These are phyloP conservation scores for Xiphophorus birchmanni DNA, from an alignment of 2,797 vertebrate genomes.

Conservation along the genomic window DNA sequence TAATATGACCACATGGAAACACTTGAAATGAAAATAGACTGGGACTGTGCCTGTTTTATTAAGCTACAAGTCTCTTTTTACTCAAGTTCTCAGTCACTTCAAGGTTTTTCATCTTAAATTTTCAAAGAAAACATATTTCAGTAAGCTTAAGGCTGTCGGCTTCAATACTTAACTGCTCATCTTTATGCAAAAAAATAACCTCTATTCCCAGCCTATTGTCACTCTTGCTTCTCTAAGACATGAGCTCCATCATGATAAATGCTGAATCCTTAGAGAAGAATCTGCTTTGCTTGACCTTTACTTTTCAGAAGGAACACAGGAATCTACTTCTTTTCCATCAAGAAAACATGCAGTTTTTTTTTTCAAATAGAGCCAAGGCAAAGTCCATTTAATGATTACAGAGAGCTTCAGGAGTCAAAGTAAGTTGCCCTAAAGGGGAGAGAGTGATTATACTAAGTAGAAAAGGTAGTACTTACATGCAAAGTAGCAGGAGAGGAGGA, in stretches of 20 bases:
- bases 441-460: constrained; percentile 35
- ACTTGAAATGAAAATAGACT: neutral
- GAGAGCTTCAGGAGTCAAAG: constrained; percentile 21
- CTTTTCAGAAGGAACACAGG: constrained; percentile 58
- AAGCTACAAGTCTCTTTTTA: neutral
- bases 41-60: neutral
- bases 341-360: constrained; percentile 55
- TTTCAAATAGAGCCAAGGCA: constrained; percentile 20
- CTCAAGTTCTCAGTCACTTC: constrained; percentile 22
- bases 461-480: constrained; percentile 85
- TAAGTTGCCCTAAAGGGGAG: constrained; percentile 15
- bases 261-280: neutral
- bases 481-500: constrained; percentile 91
- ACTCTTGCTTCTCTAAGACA: constrained; percentile 6
- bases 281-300: constrained; percentile 34
- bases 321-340: constrained; percentile 67
- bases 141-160: constrained; percentile 29
- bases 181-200: constrained; percentile 39
- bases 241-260: constrained; percentile 28
- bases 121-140: constrained; percentile 44
- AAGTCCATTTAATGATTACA: constrained; percentile 40
- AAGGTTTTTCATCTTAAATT: constrained; percentile 40
- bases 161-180: constrained; percentile 50
- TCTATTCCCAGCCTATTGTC: constrained; percentile 13
- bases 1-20: neutral